These are phyloP conservation scores for Argynnis bischoffii DNA, from an alignment of 2,888 invertebrate genomes.

Conservation along the genomic window DNA sequence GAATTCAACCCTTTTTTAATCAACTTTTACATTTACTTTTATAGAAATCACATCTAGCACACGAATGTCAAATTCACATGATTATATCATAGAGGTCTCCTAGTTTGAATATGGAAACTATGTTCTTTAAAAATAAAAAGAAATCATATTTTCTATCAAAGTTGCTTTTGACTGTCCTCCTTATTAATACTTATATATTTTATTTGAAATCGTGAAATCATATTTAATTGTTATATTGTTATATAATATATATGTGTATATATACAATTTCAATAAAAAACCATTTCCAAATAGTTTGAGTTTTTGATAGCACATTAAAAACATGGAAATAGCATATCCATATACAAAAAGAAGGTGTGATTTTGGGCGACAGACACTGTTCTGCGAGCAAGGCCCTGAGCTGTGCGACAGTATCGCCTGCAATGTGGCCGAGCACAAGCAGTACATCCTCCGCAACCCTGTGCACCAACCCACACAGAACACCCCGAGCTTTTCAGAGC, in stretches of 20 bases:
- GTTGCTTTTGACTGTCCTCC: too few species aligned
- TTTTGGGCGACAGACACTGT: conserved; percentile 77
- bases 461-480: conserved; percentile 76
- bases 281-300: background rate
- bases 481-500: conserved; percentile 62
- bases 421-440: conserved; percentile 55
- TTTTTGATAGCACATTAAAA: background rate
- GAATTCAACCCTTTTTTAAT: too few species aligned
- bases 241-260: background rate
- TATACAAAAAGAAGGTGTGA: conserved; percentile 70
- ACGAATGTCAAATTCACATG: too few species aligned
- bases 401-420: conserved; percentile 65
- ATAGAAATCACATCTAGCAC: too few species aligned
- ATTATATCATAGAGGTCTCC: too few species aligned
- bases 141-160: background rate
- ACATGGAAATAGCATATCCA: conserved; percentile 60
- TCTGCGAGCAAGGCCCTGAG: conserved; percentile 70
- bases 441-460: conserved; percentile 78
- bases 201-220: background rate
- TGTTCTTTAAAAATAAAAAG: background rate
- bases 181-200: too few species aligned
- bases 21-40: too few species aligned
- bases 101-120: too few species aligned
- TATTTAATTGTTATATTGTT: conserved; percentile 8
- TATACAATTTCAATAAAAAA: background rate